phyloP scores from a whole-genome alignment of 2,113 vertebrate genomes.

The Colossoma macropomum region DNA sequence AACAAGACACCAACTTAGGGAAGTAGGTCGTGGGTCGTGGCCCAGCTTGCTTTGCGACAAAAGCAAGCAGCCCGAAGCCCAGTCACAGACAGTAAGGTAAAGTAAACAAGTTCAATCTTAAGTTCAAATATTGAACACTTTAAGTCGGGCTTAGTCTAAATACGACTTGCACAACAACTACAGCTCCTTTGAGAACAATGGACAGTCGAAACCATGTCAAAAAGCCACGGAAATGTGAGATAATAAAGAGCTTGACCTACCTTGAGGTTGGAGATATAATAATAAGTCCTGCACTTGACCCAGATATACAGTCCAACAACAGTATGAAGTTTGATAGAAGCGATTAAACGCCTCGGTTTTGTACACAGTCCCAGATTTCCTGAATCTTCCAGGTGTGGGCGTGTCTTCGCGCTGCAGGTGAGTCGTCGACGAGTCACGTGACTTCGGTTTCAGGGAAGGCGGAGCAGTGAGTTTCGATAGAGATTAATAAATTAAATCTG shows the following conservation, averaged over 20 bases:
- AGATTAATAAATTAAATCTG: not conserved
- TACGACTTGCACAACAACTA: not conserved
- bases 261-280: not conserved
- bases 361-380: slow-evolving; percentile 62
- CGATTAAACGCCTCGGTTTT: not conserved
- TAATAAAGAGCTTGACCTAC: not conserved
- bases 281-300: not conserved
- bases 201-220: slow-evolving; percentile 32
- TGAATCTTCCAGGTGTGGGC: slow-evolving; percentile 77
- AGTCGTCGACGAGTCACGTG: slow-evolving; percentile 29
- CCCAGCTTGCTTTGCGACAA: not conserved
- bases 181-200: slow-evolving; percentile 9
- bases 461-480: not conserved
- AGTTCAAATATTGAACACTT: not conserved
- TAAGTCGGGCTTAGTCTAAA: not conserved
- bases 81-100: not conserved
- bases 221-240: not conserved
- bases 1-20: not conserved
- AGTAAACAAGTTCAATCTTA: not conserved
- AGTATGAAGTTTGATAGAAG: not conserved
- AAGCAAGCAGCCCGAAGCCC: not conserved
- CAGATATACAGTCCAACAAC: not conserved
- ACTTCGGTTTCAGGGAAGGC: not conserved
- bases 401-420: slow-evolving; percentile 69
- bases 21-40: not conserved